Evolutionary conservation across 2,113 vertebrate species (phyloP), one percentile per base, ranked within the genome.

Genomic region (Zosterops pallidus): DNA sequence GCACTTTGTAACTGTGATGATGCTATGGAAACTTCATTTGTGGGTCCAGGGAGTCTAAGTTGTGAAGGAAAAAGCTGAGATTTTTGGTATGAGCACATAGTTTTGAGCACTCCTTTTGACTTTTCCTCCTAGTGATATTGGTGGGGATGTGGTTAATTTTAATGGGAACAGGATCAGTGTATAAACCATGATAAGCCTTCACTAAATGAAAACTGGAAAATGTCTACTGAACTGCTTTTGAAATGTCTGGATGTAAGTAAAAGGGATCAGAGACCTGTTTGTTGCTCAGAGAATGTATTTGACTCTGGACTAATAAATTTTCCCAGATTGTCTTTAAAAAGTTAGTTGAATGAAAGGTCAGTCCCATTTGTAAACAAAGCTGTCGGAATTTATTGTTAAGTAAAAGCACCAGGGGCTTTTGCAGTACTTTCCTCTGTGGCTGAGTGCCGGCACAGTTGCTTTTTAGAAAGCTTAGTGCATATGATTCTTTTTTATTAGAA

Each of bases 331-430:
- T 80, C 56, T 85, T 76, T 5, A 28, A 83, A 69, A 90, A 50
- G 20, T 71, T 80, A 59, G 71, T 82, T 76, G 47, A 70, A 52
- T 74, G 77, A 86, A 72, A 94, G 64, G 55, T 91, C 63, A 78
- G 68, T 44, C 86, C 47, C 76, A 60, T 83, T 94, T 93, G 64
- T 95, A 96, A 94, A 95, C 74, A 94, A 94, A 94, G n/a, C 46
- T 69, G 44, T 52, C 33, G 60, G 88, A 90, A 86, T 77, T 89
- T 64, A 75, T 60, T 25, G 8, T 68, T 88, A 89, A 93, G 14
- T 3, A 60, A 89, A 94, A 78, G 64, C 79, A 56, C 67, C 72
- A 87, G 71, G 68, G 79, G 16, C 56, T 93, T 93, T 92, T 90
- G 60, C 71, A 64, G 25, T 8, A 37, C 87, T 53, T 84, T 71